These are phyloP conservation scores for Phacellophora camtschatica DNA, from an alignment of 30 jellyfish, hydroid and myxozoan genomes.

Conservation along the genomic window DNA sequence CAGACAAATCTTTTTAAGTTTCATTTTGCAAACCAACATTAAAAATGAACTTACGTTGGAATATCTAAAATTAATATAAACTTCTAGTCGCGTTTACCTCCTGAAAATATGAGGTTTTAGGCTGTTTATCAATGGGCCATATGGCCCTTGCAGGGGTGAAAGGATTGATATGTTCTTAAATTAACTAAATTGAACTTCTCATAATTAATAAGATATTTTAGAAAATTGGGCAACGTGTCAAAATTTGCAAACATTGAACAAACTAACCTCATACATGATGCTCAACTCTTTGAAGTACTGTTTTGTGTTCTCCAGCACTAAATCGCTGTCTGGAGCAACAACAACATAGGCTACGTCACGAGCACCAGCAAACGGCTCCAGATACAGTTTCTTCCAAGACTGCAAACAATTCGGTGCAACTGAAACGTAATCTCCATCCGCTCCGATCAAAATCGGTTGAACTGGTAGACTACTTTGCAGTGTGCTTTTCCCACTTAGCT, in stretches of 20 bases:
- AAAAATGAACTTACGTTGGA: too few species aligned
- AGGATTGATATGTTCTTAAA: too few species aligned
- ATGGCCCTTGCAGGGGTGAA: too few species aligned
- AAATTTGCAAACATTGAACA: neutral
- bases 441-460: slow-evolving; percentile 68
- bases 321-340: slow-evolving; percentile 93
- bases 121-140: too few species aligned
- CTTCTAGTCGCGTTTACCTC: too few species aligned
- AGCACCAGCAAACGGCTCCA: slow-evolving; percentile 94
- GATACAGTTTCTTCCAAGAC: slow-evolving; percentile 77
- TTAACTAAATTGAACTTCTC: too few species aligned
- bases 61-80: too few species aligned
- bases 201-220: too few species aligned
- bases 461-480: slow-evolving; percentile 63
- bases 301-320: slow-evolving; percentile 79
- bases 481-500: slow-evolving; percentile 57
- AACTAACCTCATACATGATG: slow-evolving; percentile 80
- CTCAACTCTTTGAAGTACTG: slow-evolving; percentile 90
- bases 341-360: slow-evolving; percentile 94
- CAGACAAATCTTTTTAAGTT: too few species aligned
- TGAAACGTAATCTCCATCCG: slow-evolving; percentile 88
- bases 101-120: too few species aligned
- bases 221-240: too few species aligned
- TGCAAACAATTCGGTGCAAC: slow-evolving; percentile 79
- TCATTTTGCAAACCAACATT: too few species aligned